Percentiles rank a stretch among this genome's conserved stretches.
Evolutionary conservation across 2,888 invertebrate species (phyloP).

Genomic region (Leptarthrus brevirostris): DNA sequence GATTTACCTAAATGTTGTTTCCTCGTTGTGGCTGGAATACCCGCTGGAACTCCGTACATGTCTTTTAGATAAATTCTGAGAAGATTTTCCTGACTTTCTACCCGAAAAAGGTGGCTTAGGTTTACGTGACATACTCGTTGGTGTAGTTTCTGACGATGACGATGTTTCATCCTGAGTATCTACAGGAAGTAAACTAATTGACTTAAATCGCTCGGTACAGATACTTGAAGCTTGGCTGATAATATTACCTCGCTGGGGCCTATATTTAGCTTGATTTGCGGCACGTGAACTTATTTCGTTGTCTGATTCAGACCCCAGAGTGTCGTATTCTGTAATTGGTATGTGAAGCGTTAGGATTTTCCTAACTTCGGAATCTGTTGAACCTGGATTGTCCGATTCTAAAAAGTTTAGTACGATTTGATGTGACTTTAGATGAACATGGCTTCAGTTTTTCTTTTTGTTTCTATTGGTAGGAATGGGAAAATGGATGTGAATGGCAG

Average conservation of each 20-base stretch:
- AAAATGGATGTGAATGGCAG: neutral
- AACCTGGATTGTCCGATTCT: conserved; percentile 95
- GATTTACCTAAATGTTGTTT: conserved; percentile 84
- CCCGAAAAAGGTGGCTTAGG: conserved; percentile 79
- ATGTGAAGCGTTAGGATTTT: conserved; percentile 92
- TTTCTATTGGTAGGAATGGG: conserved; percentile 32
- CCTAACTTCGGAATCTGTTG: conserved; percentile 94
- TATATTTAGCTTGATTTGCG: conserved; percentile 66
- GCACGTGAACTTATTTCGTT: conserved; percentile 81
- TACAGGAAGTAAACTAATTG: conserved; percentile 57
- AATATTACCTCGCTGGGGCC: conserved; percentile 64
- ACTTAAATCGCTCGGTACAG: conserved; percentile 42
- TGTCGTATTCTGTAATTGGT: conserved; percentile 94
- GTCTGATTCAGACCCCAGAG: conserved; percentile 81
- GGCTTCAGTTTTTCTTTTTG: conserved; percentile 53
- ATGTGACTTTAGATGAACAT: conserved; percentile 57
- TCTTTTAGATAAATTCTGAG: conserved; percentile 72
- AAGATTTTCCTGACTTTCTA: conserved; percentile 73
- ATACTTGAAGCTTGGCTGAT: conserved; percentile 13
- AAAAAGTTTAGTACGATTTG: conserved; percentile 67
- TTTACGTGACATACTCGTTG: conserved; percentile 75
- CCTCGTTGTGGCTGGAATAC: conserved; percentile 86
- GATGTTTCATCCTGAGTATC: conserved; percentile 81
- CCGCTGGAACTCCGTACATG: conserved; percentile 84
- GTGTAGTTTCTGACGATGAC: conserved; percentile 82